Conservation (phyloP, 2,113 vertebrate genomes). For the Globicephala melas region DNA sequence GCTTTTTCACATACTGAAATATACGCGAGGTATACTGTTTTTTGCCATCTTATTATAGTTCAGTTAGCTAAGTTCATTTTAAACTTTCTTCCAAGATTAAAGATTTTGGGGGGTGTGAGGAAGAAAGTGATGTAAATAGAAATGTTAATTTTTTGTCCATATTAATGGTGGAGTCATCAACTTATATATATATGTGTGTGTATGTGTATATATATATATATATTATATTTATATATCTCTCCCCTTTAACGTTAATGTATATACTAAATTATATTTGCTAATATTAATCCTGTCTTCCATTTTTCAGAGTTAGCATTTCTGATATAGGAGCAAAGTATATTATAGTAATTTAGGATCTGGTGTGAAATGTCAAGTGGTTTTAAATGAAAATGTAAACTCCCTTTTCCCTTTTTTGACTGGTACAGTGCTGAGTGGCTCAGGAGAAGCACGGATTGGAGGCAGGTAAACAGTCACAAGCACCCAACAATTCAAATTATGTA, state of each 20-base stretch:
- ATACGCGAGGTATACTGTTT: no score
- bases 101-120: background rate
- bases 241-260: background rate
- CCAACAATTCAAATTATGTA: background rate
- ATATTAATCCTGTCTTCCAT: background rate
- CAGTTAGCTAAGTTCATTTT: background rate
- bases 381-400: slow-evolving; percentile 42
- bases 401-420: background rate
- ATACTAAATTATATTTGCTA: background rate
- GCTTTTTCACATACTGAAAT: background rate
- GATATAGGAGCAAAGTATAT: background rate
- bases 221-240: background rate
- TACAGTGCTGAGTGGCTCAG: background rate
- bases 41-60: background rate
- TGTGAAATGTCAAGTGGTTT: slow-evolving; percentile 46
- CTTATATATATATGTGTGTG: fast-evolving
- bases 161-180: background rate
- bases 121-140: background rate
- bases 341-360: slow-evolving; percentile 31
- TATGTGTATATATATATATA: fast-evolving
- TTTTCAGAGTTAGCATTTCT: slow-evolving; percentile 8
- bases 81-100: background rate
- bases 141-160: background rate
- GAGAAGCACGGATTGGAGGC: background rate
- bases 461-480: background rate